Base-by-base conservation (phyloP, 2,797 vertebrate genomes). In the Hylomyscus alleni region DNA sequence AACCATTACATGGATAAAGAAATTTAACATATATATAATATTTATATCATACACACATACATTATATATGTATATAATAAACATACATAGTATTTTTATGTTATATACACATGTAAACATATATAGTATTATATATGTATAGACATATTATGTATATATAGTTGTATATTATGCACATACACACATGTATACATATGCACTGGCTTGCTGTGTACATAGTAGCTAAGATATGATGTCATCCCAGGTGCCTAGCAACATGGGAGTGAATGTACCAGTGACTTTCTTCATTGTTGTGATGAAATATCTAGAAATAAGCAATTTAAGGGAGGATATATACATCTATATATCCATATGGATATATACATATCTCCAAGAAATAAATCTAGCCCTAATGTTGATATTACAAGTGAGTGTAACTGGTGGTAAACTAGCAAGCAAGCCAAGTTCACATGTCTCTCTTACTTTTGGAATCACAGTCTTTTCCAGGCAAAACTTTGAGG, bases 401-500 rank as follows among this genome's bases (percentile, higher is more conserved):
- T 78, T 56, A 31, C 20, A 69, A 58, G 92, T 37, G 56, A 26
- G 26, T 76, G 26, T 60, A 34, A 60, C 65, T 82, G 13, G 54
- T 92, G 72, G 54, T 90, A 62, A 47, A 31, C 2, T 52, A 82
- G 34, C 50, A 47, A 89, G 72, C 50, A 60, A 76, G 93, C 26
- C 34, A 54, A 85, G 37, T 92, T 89, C 34, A n/a, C 11, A 3
- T 44, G 17, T 50, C n/a, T 47, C n/a, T 47, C 15, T 37, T 11
- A 15, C 75, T 7, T 81, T 40, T 40, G 0, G 62, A 72, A 73
- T 56, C 78, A 96, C 62, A 31, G 1, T 19, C 47, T 78, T 96
- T 72, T 97, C 31, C 26, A 93, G 87, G 69, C 82, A 92, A 50
- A 78, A 62, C 24, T 52, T 11, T 83, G 81, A 95, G 89, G 44